Percentiles rank a stretch among this genome's conserved stretches.
phyloP scores from a whole-genome alignment of 2,888 invertebrate species.

The Andrena marginata region DNA sequence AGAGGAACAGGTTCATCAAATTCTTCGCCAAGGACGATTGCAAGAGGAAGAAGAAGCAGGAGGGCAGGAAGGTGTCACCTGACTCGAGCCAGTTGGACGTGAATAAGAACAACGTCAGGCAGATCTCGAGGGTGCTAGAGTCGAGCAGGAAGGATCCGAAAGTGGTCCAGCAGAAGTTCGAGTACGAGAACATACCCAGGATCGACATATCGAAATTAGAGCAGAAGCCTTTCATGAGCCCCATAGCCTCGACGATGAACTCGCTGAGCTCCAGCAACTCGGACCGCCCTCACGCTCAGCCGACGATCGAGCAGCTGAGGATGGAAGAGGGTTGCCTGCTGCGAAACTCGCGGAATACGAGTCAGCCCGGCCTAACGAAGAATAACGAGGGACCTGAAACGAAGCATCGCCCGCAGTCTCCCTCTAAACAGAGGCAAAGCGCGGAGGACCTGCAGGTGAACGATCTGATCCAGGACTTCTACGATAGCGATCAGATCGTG shows the following conservation, averaged over 20 bases:
- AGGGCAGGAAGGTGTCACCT: slow-evolving; percentile 81
- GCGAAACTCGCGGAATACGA: slow-evolving; percentile 73
- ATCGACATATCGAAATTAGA: slow-evolving; percentile 82
- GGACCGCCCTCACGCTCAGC: slow-evolving; percentile 64
- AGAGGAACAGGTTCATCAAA: slow-evolving; percentile 79
- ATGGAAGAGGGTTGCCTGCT: slow-evolving; percentile 80
- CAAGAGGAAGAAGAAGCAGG: slow-evolving; percentile 75
- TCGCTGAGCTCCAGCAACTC: slow-evolving; percentile 34
- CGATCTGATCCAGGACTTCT: slow-evolving; percentile 81
- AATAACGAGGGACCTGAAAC: slow-evolving; percentile 10
- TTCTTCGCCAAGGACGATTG: slow-evolving; percentile 80
- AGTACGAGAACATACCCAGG: slow-evolving; percentile 84
- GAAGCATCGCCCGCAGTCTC: slow-evolving; percentile 56
- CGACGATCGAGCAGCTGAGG: slow-evolving; percentile 81
- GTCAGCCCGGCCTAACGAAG: slow-evolving; percentile 12
- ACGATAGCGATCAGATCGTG: slow-evolving; percentile 77
- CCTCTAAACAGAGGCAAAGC: slow-evolving; percentile 55
- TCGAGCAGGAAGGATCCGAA: slow-evolving; percentile 49
- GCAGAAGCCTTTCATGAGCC: slow-evolving; percentile 69
- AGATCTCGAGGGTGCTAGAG: slow-evolving; percentile 62
- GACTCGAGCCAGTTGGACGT: slow-evolving; percentile 79
- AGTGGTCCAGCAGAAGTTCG: slow-evolving; percentile 75
- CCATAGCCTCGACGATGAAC: slow-evolving; percentile 38
- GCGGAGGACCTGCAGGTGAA: slow-evolving; percentile 76
- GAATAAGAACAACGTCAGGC: slow-evolving; percentile 79